phyloP scores from a whole-genome alignment of 2,113 vertebrate species.

The Istiophorus platypterus region DNA sequence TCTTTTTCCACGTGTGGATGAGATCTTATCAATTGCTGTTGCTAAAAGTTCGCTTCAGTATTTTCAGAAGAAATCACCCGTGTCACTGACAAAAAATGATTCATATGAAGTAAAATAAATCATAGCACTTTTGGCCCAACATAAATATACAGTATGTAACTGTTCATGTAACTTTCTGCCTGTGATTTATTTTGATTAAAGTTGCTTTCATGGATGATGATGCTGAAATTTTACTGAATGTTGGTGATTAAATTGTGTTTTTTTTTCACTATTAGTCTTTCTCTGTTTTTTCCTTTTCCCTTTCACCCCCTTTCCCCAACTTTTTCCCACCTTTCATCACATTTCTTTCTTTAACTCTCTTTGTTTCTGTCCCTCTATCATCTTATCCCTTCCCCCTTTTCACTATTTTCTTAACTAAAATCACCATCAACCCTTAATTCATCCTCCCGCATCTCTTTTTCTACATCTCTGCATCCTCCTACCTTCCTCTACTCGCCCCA shows the following conservation, averaged over 20 bases:
- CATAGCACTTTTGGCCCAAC: not conserved
- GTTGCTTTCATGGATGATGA: not conserved
- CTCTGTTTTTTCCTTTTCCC: not conserved
- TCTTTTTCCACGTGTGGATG: not conserved
- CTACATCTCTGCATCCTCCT: not conserved
- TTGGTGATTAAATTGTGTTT: not conserved
- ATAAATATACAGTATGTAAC: not conserved
- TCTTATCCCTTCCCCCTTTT: not conserved
- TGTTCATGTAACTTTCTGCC: not conserved
- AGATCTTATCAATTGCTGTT: not conserved
- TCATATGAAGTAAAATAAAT: not conserved
- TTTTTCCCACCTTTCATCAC: no score
- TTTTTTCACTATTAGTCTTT: not conserved
- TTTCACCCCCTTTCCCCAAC: not conserved
- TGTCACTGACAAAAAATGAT: not conserved
- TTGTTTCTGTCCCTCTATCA: not conserved
- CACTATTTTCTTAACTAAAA: not conserved
- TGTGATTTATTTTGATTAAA: not conserved
- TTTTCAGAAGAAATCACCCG: not conserved
- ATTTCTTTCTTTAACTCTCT: no score
- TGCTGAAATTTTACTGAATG: not conserved
- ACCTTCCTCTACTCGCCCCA: constrained; percentile 23
- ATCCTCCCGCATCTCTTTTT: not conserved
- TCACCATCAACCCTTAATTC: not conserved
- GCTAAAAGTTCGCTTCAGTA: not conserved